Evolutionary conservation across 2,888 invertebrate genomes (phyloP), one percentile per base, ranked within the genome.

Genomic region (Macrophya alboannulata): DNA sequence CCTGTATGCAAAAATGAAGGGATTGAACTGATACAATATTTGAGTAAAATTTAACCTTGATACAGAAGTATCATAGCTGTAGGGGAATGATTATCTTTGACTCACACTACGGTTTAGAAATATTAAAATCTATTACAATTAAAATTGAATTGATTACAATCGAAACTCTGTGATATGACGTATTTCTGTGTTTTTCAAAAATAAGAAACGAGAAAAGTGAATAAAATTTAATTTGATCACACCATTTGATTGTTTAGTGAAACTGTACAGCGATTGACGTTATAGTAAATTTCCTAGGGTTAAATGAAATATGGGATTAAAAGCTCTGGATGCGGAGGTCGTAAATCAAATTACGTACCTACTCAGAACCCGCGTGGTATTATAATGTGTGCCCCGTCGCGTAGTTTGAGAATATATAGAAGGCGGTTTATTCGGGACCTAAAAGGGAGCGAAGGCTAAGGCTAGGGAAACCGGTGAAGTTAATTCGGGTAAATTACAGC

Each of bases 401-500:
- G 74, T 74, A 43, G 74, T 74, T 74, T 21, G 74, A 74, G 74
- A 45, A 45, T 74, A 45, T 74, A 45, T 74, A 21, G 45, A 74
- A 74, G 43, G 45, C 74, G 74, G 74, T 43, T 43, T 68, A 68
- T 68, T 68, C 68, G 68, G 68, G 31, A 68, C 68, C 68, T 37
- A 68, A 68, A 68, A 68, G 68, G 68, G 68, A 68, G 68, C 68
- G 68, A 68, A 68, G 25, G 31, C 62, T 62, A 62, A 25, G 25
- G 62, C 25, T 62, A 62, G 55, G 55, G 62, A 68, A 68, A 68
- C 68, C 81, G 62, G 81, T 81, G 77, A 87, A 87, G 87, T 88
- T 88, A 87, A 89, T 87, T 87, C 87, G 86, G 87, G 86, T 87
- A 88, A 88, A 89, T 89, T 88, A 88, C 88, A 87, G 87, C 86